Evolutionary conservation across 2,797 vertebrate genomes (phyloP).

Genomic region (Lindbergichthys nudifrons): DNA sequence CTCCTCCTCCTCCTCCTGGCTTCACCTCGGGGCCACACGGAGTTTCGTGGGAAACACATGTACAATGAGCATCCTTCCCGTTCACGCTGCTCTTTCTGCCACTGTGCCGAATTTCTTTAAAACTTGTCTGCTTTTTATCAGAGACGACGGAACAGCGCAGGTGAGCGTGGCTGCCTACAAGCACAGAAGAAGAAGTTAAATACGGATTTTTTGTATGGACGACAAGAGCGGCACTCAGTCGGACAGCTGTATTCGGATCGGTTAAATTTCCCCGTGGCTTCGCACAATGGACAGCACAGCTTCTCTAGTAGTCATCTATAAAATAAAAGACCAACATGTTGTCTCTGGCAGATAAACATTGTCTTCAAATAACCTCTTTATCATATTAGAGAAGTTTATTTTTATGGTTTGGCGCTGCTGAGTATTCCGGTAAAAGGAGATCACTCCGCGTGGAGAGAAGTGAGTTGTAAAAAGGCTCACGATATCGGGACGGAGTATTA

Average conservation of each 20-base stretch:
- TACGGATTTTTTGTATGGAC: background rate
- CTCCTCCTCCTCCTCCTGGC: background rate
- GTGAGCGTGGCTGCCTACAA: background rate
- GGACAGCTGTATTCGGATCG: conserved; percentile 22
- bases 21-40: conserved; percentile 18
- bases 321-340: conserved; percentile 13
- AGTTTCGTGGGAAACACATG: conserved; percentile 5
- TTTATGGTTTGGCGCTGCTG: background rate
- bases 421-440: background rate
- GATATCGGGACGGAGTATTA: background rate
- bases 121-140: conserved; percentile 23
- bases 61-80: background rate
- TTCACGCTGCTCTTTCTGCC: conserved; percentile 4
- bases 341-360: conserved; percentile 8
- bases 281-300: conserved; percentile 2
- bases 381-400: conserved; percentile 5
- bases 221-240: background rate
- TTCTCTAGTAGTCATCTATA: background rate
- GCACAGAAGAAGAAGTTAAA: background rate
- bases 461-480: background rate
- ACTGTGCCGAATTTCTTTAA: conserved; percentile 5
- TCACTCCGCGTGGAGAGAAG: background rate
- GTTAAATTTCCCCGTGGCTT: conserved; percentile 23
- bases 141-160: conserved; percentile 8
- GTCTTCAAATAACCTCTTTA: background rate